These are phyloP conservation scores for Drosophila sp. DNA, from an alignment of 1,140 invertebrate species.

Conservation along the genomic window DNA sequence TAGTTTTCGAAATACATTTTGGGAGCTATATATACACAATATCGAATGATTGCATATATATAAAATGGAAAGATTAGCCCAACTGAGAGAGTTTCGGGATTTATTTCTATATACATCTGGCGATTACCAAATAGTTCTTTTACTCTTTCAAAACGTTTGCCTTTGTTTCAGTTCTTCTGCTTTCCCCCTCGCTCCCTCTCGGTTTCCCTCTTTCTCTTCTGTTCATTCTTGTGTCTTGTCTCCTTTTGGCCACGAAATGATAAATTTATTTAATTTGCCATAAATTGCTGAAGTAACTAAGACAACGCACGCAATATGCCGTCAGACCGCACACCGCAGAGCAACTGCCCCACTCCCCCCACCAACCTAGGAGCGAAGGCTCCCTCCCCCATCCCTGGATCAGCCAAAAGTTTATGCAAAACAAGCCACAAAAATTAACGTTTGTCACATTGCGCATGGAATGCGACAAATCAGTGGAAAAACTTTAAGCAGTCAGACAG, in stretches of 20 bases:
- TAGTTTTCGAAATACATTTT: too few species aligned
- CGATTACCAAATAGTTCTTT: too few species aligned
- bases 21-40: too few species aligned
- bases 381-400: not conserved
- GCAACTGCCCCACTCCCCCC: too few species aligned
- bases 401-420: constrained; percentile 76
- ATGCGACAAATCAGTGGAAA: constrained; percentile 78
- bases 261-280: constrained; percentile 82
- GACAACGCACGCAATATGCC: constrained; percentile 74
- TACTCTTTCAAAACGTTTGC: too few species aligned
- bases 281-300: constrained; percentile 78
- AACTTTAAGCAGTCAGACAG: constrained; percentile 54
- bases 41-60: too few species aligned
- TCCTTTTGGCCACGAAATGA: constrained; percentile 57
- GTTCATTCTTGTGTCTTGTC: not conserved
- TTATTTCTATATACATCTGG: too few species aligned
- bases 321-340: not conserved
- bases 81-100: too few species aligned
- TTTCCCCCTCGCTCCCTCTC: not conserved
- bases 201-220: not conserved
- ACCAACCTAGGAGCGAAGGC: not conserved
- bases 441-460: constrained; percentile 79
- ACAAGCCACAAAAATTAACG: constrained; percentile 80
- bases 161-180: not conserved
- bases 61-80: too few species aligned